Evolutionary conservation across 2,888 invertebrate species (phyloP), one percentile per base, ranked within the genome.

Genomic region (Drosophila gaucha): DNA sequence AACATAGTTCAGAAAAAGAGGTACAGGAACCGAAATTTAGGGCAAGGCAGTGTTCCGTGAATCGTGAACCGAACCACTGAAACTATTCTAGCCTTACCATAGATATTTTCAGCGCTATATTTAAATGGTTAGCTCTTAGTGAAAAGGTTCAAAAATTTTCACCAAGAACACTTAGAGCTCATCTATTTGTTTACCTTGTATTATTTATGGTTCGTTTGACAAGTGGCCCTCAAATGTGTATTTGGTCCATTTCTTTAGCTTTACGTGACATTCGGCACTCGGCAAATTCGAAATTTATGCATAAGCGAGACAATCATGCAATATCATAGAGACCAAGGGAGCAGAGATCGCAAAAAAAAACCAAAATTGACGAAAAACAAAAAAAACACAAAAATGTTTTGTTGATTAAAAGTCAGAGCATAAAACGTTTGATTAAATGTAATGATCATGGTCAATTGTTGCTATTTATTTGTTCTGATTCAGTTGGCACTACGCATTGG

Each of bases 361-460:
- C 31, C n/a, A 47, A 55, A n/a, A n/a, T n/a, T n/a, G n/a, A n/a
- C n/a, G n/a, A n/a, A n/a, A n/a, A n/a, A n/a, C n/a, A n/a, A n/a
- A n/a, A n/a, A n/a, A n/a, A n/a, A n/a, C n/a, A n/a, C 47, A 54
- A 57, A 60, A 41, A 30, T 54, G 58, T 70, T 79, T 78, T 62
- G 56, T 55, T 67, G 80, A 80, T 69, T 74, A 80, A 82, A 74
- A 75, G 79, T 85, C 79, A 72, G 56, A 26, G 38, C 28, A 31
- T 43, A 43, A 72, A 59, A 35, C 50, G 20, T 68, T 73, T 59
- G 39, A 71, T 67, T 71, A 51, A 71, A 66, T 70, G 62, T 60
- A 75, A 66, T 57, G 72, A 68, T 52, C 46, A 31, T 49, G 41
- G 35, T 18, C 62, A 70, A 74, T 63, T 65, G 36, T 36, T 50